These are phyloP conservation scores for Clarias gariepinus DNA, from an alignment of 2,113 vertebrate genomes.

Conservation along the genomic window DNA sequence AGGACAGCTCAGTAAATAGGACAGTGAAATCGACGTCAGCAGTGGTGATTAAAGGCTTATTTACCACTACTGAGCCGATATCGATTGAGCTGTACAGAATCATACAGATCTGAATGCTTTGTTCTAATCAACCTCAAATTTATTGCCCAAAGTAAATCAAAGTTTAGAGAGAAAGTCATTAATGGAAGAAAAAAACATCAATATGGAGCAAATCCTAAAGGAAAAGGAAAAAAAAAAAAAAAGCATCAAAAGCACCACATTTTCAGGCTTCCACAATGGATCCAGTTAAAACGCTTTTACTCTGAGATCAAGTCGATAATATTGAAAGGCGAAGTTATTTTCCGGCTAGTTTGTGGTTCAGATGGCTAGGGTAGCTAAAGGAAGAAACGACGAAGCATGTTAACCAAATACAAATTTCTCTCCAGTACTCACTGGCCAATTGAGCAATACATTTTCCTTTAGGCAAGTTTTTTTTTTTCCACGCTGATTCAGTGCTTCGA, in stretches of 20 bases:
- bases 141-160: slow-evolving; percentile 52
- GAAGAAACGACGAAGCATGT: neutral
- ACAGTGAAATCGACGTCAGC: slow-evolving; percentile 20
- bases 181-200: slow-evolving; percentile 39
- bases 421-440: slow-evolving; percentile 4
- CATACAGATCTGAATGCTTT: neutral
- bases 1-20: slow-evolving; percentile 36
- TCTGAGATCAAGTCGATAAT: neutral
- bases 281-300: neutral
- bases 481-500: slow-evolving; percentile 49
- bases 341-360: neutral
- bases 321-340: slow-evolving; percentile 11
- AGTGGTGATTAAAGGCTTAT: slow-evolving; percentile 55
- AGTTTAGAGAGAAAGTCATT: slow-evolving; percentile 41
- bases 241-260: neutral
- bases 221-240: neutral
- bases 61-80: slow-evolving; percentile 45
- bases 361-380: neutral
- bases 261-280: neutral
- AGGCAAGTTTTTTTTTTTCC: slow-evolving; percentile 45
- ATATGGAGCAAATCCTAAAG: neutral
- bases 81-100: slow-evolving; percentile 35
- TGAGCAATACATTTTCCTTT: slow-evolving; percentile 29
- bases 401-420: slow-evolving; percentile 8
- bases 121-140: slow-evolving; percentile 30